Evolutionary conservation across 2,797 vertebrate genomes (phyloP), one percentile per base, ranked within the genome.

Genomic region (Anolis apletophallus): DNA sequence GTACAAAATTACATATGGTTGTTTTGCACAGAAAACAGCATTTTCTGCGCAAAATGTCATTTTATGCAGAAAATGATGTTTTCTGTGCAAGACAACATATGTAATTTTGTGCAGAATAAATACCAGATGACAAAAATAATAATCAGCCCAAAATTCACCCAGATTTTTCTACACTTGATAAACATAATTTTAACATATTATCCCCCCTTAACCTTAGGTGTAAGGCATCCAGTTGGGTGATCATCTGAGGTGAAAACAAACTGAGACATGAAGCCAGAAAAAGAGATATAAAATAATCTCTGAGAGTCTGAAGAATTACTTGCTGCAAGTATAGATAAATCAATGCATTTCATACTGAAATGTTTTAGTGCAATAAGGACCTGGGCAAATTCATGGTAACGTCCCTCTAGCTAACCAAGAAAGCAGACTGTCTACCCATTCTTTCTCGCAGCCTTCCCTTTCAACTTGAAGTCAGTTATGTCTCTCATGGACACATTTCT

Each of bases 401-500:
- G 23, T 81, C 34, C 23, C 32, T 52, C 10, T 32, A n/a, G n/a
- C 21, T 23, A 46, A 26, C 26, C 64, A 36, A 64, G 67, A 64
- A 83, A 83, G n/a, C 40, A 52, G 40, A 3, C 23, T 54, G 52
- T 55, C 19, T 92, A 94, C 90, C 76, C 17, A 72, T 90, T 61
- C 23, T 8, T 74, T 80, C 79, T 32, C 8, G 40, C 26, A 67
- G 32, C 13, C 11, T 34, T 87, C 76, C 34, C 69, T 64, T 73
- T 94, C 89, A 32, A 16, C 93, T 55, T 85, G 74, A 64, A 89
- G 85, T 91, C 87, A 88, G 55, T 71, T 92, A 76, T 88, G 80
- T 55, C 64, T 59, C 91, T 93, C 90, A 85, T 85, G 88, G 29
- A 93, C 94, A 92, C 87, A 90, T 69, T 91, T 34, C 84, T 94